phyloP scores from a whole-genome alignment of 2,888 invertebrate genomes.

The Ptilodon capucinus region DNA sequence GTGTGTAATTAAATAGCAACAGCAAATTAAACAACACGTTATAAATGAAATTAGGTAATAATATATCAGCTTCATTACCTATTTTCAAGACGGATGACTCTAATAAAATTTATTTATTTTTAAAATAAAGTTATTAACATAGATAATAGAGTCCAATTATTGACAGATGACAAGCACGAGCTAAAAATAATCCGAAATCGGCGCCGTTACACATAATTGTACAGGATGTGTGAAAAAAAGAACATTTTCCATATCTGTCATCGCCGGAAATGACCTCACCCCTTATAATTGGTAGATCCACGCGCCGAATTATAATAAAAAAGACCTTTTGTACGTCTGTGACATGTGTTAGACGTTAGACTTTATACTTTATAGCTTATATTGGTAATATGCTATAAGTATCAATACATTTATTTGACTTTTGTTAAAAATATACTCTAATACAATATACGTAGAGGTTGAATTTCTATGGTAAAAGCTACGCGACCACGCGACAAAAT shows the following conservation, averaged over 20 bases:
- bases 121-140: neutral
- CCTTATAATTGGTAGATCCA: constrained; percentile 55
- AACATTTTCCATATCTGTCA: constrained; percentile 59
- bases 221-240: constrained; percentile 31
- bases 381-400: neutral
- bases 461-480: too few species aligned
- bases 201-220: constrained; percentile 12
- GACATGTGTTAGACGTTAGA: constrained; percentile 41
- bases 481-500: too few species aligned
- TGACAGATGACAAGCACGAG: neutral
- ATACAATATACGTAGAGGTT: too few species aligned
- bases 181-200: constrained; percentile 1
- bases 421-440: too few species aligned
- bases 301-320: constrained; percentile 54
- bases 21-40: too few species aligned
- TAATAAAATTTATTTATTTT: neutral
- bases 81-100: too few species aligned
- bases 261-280: constrained; percentile 67
- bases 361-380: neutral
- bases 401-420: neutral
- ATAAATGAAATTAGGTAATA: too few species aligned
- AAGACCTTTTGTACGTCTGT: constrained; percentile 34
- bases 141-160: neutral
- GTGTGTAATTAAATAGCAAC: too few species aligned
- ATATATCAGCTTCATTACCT: too few species aligned